Base-by-base conservation (phyloP, 1,140 invertebrate species). In the Drosophila obscura region DNA sequence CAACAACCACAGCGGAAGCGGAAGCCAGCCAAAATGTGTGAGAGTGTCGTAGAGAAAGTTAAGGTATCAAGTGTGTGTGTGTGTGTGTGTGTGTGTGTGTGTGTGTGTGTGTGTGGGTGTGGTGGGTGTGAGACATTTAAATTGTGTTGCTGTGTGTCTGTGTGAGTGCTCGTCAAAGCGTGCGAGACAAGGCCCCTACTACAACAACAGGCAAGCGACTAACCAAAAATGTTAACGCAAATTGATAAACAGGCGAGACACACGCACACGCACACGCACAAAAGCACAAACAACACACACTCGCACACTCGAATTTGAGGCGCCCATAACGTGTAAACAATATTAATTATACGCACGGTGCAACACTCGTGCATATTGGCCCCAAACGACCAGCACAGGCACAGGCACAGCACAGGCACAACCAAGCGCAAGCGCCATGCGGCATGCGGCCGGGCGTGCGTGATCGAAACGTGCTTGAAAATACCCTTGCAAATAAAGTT, bases 291-390 rank as follows among this genome's bases (percentile, higher is more conserved):
- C 13, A 39, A 39, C 35, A 48, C 44, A 52, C 26, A 31, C 31
- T 44, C 53, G 44, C 41, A 13, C 44, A 49, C 11, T 19, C 46
- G 50, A 59, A 52, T 58, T 44, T 22, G 48, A 2, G 24, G 31
- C 46, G 35, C 19, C 53, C 67, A 46, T 59, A 74, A 53, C 56
- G 64, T 62, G 65, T 61, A 73, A 80, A 49, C 80, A 62, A 85
- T 75, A 81, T 85, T 67, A 85, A 85, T 73, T 81, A 81, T 85
- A 85, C 73, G 81, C 77, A 77, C 76, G 64, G 81, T 85, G 71
- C 60, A 45, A 78, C 55, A 66, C 53, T 58, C 51, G 56, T 63
- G 62, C 55, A 71, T 63, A 64, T 69, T 56, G 46, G 16, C 39
- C 53, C 15, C 53, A 45, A 28, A 39, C 24, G n/a, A 24, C 19